phyloP scores from a whole-genome alignment of 64 coral and sea anemone species.

The Dendrophyllia cribrosa region DNA sequence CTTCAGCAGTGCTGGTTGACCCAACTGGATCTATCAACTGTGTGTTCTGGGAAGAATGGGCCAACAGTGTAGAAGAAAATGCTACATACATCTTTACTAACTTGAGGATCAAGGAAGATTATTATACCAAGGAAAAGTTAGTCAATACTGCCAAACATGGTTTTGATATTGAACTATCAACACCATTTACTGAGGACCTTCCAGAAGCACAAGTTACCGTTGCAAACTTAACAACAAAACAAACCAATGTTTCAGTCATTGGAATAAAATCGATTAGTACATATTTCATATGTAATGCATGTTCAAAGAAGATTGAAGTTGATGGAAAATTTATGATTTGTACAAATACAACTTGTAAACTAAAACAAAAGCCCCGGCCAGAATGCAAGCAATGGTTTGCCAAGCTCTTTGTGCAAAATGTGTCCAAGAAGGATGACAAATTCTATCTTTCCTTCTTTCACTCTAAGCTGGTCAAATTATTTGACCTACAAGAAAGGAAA shows the following conservation, averaged over 20 bases:
- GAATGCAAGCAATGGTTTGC: constrained; percentile 46
- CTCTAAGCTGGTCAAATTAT: constrained; percentile 21
- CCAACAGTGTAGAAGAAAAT: constrained; percentile 27
- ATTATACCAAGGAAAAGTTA: constrained; percentile 46
- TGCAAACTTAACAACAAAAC: constrained; percentile 28
- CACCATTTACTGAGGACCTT: constrained; percentile 37
- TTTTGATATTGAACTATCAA: constrained; percentile 38
- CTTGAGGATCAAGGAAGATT: constrained; percentile 56
- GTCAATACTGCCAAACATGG: constrained; percentile 59
- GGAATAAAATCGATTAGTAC: constrained; percentile 4
- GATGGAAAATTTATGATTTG: constrained; percentile 25
- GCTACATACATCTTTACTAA: constrained; percentile 50
- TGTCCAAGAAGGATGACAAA: constrained; percentile 50
- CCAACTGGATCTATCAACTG: constrained; percentile 29
- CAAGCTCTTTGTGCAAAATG: constrained; percentile 27
- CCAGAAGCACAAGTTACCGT: constrained; percentile 35
- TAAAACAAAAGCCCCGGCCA: constrained; percentile 30
- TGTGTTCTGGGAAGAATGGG: constrained; percentile 76
- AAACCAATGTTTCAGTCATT: constrained; percentile 21
- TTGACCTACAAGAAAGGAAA: neutral
- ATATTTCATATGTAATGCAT: constrained; percentile 43
- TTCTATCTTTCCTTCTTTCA: constrained; percentile 39
- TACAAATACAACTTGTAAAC: constrained; percentile 34
- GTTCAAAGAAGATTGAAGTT: constrained; percentile 47
- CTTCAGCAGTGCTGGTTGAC: constrained; percentile 60